Evolutionary conservation across 2,888 invertebrate genomes (phyloP).

Genomic region (Oasisia sp.): DNA sequence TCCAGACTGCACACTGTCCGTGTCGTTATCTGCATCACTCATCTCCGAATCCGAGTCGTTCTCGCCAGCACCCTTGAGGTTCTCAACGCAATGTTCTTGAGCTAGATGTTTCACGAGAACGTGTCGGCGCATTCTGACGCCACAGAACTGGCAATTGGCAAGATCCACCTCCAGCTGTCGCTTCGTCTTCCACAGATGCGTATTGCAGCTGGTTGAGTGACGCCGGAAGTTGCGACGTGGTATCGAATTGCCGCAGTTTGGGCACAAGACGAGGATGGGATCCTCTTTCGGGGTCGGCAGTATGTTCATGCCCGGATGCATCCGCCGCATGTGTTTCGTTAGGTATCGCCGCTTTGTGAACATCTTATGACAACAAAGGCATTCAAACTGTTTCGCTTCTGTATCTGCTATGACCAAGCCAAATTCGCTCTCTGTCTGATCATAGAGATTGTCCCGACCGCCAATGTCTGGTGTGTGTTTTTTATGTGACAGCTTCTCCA

Average conservation of each 20-base stretch:
- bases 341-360: slow-evolving; percentile 38
- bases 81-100: slow-evolving; percentile 35
- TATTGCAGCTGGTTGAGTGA: slow-evolving; percentile 30
- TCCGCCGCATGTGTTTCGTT: slow-evolving; percentile 36
- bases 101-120: slow-evolving; percentile 36
- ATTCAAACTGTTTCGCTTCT: slow-evolving; percentile 25
- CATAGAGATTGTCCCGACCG: neutral
- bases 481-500: neutral
- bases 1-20: slow-evolving; percentile 8
- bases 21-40: neutral
- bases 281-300: slow-evolving; percentile 18
- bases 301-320: slow-evolving; percentile 32
- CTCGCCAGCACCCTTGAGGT: neutral
- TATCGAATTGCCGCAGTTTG: slow-evolving; percentile 30
- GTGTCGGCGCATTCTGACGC: slow-evolving; percentile 35
- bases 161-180: slow-evolving; percentile 31
- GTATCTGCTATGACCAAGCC: slow-evolving; percentile 17
- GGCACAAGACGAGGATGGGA: slow-evolving; percentile 27
- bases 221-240: slow-evolving; percentile 29
- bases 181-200: slow-evolving; percentile 25
- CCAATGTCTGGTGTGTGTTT: slow-evolving; percentile 3
- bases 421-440: neutral
- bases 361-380: slow-evolving; percentile 32
- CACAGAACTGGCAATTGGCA: slow-evolving; percentile 39
- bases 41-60: neutral